A percentile compares a stretch with the other conserved stretches of the same genome.
These are phyloP conservation scores for Globodera ellingtonae DNA, from an alignment of 1,140 invertebrate genomes.

Conservation along the genomic window DNA sequence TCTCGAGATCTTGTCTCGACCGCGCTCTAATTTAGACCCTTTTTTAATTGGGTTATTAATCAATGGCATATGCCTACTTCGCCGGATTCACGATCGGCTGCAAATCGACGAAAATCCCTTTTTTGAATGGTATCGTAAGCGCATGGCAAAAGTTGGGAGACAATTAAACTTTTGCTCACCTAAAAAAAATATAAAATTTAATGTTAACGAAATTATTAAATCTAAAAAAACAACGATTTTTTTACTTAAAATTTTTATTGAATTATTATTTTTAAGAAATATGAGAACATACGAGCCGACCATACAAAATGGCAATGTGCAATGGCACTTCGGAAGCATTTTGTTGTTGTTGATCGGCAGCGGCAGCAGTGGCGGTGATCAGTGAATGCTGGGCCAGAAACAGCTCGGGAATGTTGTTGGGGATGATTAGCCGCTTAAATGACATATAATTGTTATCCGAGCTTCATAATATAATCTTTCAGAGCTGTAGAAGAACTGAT, in stretches of 20 bases:
- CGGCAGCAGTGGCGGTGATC: no score
- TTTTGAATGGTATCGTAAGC: not conserved
- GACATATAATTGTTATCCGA: no score
- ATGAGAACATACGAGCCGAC: not conserved
- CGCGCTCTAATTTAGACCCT: no score
- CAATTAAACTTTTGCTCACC: constrained; percentile 28
- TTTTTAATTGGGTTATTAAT: no score
- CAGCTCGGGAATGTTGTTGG: constrained; percentile 25
- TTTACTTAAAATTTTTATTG: not conserved
- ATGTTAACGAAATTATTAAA: no score
- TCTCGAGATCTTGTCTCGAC: no score
- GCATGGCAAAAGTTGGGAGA: constrained; percentile 17
- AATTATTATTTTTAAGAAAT: not conserved
- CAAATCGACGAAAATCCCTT: constrained; percentile 21
- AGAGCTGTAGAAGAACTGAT: no score
- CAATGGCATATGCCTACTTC: not conserved
- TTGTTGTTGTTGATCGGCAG: constrained; percentile 8
- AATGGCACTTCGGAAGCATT: not conserved
- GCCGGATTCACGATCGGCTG: not conserved
- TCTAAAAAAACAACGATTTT: no score
- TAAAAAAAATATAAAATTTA: not conserved
- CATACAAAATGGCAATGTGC: constrained; percentile 16
- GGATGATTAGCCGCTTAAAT: constrained; percentile 16
- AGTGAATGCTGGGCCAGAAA: constrained; percentile 12
- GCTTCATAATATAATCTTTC: no score